A percentile compares a stretch with the other conserved stretches of the same genome.
Conservation (phyloP, 2,113 vertebrate genomes). For the Smithornis capensis region DNA sequence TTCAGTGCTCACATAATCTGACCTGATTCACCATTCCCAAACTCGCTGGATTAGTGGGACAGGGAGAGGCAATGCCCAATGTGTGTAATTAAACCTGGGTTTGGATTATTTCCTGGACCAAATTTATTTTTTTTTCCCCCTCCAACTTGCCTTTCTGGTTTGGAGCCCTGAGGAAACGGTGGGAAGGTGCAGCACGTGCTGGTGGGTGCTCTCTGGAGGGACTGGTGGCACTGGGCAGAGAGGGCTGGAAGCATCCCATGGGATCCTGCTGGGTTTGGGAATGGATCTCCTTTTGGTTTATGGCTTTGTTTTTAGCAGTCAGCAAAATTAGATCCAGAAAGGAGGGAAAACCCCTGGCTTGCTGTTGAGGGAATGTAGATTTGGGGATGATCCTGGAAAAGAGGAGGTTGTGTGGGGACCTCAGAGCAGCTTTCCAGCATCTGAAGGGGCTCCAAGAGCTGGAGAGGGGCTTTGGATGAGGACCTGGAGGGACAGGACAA, state of each 20-base stretch:
- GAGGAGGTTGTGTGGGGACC: neutral
- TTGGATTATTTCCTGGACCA: neutral
- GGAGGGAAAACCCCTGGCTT: neutral
- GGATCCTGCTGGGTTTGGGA: neutral
- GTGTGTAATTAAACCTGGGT: neutral
- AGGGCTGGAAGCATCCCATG: neutral
- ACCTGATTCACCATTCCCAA: neutral
- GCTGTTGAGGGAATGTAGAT: neutral
- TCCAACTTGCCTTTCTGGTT: slow-evolving; percentile 37
- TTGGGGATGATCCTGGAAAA: too few relatives aligned
- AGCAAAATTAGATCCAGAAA: neutral
- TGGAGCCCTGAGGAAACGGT: slow-evolving; percentile 16
- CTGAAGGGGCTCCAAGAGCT: neutral
- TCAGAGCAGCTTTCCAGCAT: neutral
- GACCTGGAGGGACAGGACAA: neutral
- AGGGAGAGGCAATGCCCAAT: neutral
- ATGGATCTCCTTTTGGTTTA: neutral
- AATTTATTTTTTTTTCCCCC: neutral
- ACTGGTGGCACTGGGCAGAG: neutral
- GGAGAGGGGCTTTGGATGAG: neutral
- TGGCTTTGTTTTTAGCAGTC: neutral
- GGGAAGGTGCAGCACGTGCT: neutral
- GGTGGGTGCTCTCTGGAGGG: neutral
- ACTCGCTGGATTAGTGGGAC: neutral
- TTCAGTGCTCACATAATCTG: neutral